Evolutionary conservation across 2,113 vertebrate species (phyloP), one percentile per base, ranked within the genome.

Genomic region (Oxyruncus cristatus): DNA sequence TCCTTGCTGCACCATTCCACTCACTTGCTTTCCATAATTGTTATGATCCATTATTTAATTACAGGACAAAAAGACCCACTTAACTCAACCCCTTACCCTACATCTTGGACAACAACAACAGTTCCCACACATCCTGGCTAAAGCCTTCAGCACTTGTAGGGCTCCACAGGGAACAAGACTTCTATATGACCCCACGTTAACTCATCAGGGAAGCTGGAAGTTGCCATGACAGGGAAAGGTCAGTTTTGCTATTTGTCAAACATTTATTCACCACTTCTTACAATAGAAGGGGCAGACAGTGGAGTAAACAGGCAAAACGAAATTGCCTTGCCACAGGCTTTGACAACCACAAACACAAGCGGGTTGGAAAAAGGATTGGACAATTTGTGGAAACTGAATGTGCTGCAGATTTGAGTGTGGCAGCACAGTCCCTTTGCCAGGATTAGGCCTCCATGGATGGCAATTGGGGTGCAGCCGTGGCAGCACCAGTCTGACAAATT

Each of bases 381-480:
- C 10, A 46, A 55, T 39, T 35, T 65, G 46, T 73, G 41, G 50
- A 71, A 76, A 76, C 4, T 1, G 0, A 94, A 71, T 4, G 17
- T 20, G 7, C 14, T 71, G 62, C 33, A 22, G n/a, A 61, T 56
- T 68, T 72, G 47, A 91, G 19, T 2, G 2, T 20, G 15, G 35
- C 49, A 82, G 56, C 14, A 67, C 27, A 33, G 32, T 21, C 24
- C 66, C 65, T 66, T 17, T 49, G 26, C 33, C 59, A 74, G 47
- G n/a, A 24, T 23, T 3, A 35, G 50, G 59, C 16, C 44, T 46
- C 37, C 49, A 39, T 0, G 0, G 68, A 47, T 11, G 12, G 73
- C 41, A 73, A 65, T 0, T 23, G 41, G 18, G 32, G 13, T 52
- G 37, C n/a, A 52, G 20, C 20, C 27, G 35, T 0, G 0, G 1